These are phyloP conservation scores for Caenorhabditis tropicalis DNA, from an alignment of 1,140 invertebrate genomes.

Conservation along the genomic window DNA sequence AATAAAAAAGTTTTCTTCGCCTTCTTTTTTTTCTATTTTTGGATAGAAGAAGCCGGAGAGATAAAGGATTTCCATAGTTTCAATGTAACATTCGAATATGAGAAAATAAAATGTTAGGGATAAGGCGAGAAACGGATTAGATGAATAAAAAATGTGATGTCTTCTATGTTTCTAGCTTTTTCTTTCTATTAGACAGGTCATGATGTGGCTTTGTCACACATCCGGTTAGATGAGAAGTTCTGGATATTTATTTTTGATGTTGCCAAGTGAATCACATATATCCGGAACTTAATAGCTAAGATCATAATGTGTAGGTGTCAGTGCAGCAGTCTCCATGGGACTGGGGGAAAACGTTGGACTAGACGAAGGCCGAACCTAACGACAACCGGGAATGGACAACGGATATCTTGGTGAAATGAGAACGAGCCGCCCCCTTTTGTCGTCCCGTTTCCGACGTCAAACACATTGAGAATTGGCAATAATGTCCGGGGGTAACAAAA, in stretches of 20 bases:
- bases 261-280: neutral
- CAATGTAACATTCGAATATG: neutral
- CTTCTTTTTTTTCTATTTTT: neutral
- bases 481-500: slow-evolving; percentile 6
- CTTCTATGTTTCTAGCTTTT: neutral
- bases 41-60: neutral
- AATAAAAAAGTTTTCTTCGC: neutral
- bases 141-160: neutral
- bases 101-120: neutral
- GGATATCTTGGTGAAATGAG: neutral
- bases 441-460: slow-evolving; percentile 36
- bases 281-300: neutral
- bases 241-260: neutral
- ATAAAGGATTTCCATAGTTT: neutral
- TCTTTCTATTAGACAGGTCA: neutral
- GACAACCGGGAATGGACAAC: slow-evolving; percentile 1
- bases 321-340: neutral
- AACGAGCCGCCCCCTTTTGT: slow-evolving; percentile 18
- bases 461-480: slow-evolving; percentile 42
- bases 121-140: neutral
- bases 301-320: neutral
- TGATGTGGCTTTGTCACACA: neutral
- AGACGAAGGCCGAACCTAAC: neutral
- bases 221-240: neutral
- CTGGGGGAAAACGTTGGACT: neutral